Conservation (phyloP, 2,888 invertebrate species). For the Tolmerus cingulatus region DNA sequence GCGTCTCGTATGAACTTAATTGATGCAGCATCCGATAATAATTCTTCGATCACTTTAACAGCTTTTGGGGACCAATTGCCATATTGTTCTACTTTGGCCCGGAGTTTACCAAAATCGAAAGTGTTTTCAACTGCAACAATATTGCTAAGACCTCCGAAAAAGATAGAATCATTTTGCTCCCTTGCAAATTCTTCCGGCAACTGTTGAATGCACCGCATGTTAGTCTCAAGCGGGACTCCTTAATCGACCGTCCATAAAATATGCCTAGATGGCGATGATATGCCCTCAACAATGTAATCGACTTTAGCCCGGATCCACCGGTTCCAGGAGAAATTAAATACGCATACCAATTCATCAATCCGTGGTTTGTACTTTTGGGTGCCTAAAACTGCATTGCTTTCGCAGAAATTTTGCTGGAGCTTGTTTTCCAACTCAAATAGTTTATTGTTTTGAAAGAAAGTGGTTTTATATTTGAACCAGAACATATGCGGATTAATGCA, state of each 20-base stretch:
- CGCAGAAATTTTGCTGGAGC: neutral
- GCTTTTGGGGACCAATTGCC: conserved; percentile 45
- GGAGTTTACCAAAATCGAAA: conserved; percentile 31
- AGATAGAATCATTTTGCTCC: neutral
- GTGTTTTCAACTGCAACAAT: conserved; percentile 45
- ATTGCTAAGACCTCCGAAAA: conserved; percentile 44
- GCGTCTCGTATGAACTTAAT: conserved; percentile 20
- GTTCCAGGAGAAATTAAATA: conserved; percentile 12
- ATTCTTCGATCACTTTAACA: conserved; percentile 39
- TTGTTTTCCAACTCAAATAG: neutral
- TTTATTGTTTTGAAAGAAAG: neutral
- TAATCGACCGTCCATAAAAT: conserved; percentile 46
- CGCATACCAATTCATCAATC: neutral
- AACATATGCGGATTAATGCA: conserved; percentile 47
- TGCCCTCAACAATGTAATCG: conserved; percentile 25
- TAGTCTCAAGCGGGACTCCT: conserved; percentile 40
- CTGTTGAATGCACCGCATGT: conserved; percentile 22
- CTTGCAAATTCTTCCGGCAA: conserved; percentile 24
- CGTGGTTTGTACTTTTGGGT: neutral
- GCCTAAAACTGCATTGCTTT: neutral
- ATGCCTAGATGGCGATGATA: neutral
- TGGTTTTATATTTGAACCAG: conserved; percentile 45
- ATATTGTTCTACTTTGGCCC: neutral
- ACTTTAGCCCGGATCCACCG: conserved; percentile 44
- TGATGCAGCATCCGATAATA: conserved; percentile 38